These are phyloP conservation scores for Syngnathus acus DNA, from an alignment of 2,797 vertebrate genomes.

Conservation along the genomic window DNA sequence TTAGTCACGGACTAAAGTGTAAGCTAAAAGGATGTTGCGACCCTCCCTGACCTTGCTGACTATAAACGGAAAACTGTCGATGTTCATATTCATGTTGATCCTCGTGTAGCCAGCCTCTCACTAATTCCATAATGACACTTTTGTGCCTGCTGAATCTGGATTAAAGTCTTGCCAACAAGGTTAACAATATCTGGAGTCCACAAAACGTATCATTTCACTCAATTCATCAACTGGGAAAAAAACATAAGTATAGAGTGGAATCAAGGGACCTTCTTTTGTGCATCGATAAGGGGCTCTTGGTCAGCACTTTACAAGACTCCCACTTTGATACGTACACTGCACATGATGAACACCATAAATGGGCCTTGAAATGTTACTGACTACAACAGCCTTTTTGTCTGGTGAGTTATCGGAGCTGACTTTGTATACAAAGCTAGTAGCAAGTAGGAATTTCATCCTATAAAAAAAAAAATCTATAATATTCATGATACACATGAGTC, in stretches of 20 bases:
- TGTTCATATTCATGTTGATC: conserved; percentile 32
- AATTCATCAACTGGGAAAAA: conserved; percentile 13
- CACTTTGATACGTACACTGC: conserved; percentile 11
- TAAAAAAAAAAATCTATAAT: too few species aligned
- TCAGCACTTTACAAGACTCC: conserved; percentile 32
- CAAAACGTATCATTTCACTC: neutral
- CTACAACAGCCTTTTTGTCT: conserved; percentile 40
- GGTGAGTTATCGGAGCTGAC: neutral
- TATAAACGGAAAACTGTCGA: neutral
- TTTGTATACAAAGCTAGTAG: neutral
- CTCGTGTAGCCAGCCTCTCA: conserved; percentile 56
- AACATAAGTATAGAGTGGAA: conserved; percentile 21
- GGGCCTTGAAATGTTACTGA: conserved; percentile 63
- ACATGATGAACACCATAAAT: conserved; percentile 48
- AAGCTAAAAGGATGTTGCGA: neutral
- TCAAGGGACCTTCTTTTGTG: conserved; percentile 40
- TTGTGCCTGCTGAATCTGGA: conserved; percentile 58
- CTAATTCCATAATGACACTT: conserved; percentile 61
- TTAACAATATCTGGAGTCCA: neutral
- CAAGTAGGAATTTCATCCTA: too few species aligned
- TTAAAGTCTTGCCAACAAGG: conserved; percentile 45
- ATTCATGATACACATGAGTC: neutral
- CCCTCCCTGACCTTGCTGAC: neutral
- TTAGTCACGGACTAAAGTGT: neutral
- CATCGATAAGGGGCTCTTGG: conserved; percentile 31